Evolutionary conservation across 2,888 invertebrate genomes (phyloP).

Genomic region (Polylopha cassiicola): DNA sequence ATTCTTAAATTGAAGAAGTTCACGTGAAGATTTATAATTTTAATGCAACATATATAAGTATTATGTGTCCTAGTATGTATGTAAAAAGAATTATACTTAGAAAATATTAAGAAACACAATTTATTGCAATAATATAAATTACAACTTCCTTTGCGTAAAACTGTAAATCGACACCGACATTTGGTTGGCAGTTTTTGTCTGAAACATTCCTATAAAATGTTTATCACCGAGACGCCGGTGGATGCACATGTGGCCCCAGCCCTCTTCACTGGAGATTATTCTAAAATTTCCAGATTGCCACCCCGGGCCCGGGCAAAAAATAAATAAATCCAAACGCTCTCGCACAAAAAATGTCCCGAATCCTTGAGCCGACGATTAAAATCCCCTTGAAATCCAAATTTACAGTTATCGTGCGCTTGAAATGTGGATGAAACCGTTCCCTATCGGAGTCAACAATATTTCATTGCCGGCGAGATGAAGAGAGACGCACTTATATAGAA

Average conservation of each 20-base stretch:
- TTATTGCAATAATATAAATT: slow-evolving; percentile 54
- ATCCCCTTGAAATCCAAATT: slow-evolving; percentile 65
- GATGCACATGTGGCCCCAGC: slow-evolving; percentile 64
- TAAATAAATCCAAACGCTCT: slow-evolving; percentile 68
- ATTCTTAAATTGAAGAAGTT: no score
- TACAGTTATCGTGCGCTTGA: slow-evolving; percentile 57
- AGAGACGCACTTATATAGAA: slow-evolving; percentile 19
- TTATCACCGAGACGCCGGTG: slow-evolving; percentile 60
- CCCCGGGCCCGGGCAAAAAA: slow-evolving; percentile 72
- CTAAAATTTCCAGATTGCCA: slow-evolving; percentile 76
- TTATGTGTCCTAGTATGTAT: no score
- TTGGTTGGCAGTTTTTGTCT: slow-evolving; percentile 71
- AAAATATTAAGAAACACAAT: no score
- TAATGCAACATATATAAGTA: no score
- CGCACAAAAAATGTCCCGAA: slow-evolving; percentile 67
- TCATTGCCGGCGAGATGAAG: slow-evolving; percentile 23
- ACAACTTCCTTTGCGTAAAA: slow-evolving; percentile 63
- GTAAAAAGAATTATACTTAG: no score
- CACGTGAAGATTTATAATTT: no score
- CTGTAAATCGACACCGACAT: slow-evolving; percentile 66
- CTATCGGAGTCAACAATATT: slow-evolving; percentile 15
- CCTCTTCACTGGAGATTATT: slow-evolving; percentile 69
- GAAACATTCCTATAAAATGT: slow-evolving; percentile 76
- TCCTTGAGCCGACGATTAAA: slow-evolving; percentile 60
- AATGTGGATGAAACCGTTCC: slow-evolving; percentile 31